These are phyloP conservation scores for Noctua comes DNA, from an alignment of 2,888 invertebrate species.

Conservation along the genomic window DNA sequence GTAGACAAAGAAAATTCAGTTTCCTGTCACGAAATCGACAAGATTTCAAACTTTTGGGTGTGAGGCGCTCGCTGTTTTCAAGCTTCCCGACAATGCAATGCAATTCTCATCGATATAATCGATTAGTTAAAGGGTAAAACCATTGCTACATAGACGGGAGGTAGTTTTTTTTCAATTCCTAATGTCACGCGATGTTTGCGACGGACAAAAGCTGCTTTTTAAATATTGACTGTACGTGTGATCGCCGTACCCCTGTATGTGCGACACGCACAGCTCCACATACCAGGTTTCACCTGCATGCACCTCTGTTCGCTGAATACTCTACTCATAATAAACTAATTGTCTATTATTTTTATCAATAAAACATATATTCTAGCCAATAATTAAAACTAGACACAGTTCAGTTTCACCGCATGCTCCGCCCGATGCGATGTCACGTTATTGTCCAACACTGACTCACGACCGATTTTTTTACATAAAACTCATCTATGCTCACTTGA, in stretches of 20 bases:
- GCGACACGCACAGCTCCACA: slow-evolving; percentile 49
- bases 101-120: slow-evolving; percentile 30
- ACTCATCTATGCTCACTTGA: slow-evolving; percentile 30
- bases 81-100: slow-evolving; percentile 9
- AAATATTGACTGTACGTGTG: slow-evolving; percentile 59
- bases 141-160: slow-evolving; percentile 28
- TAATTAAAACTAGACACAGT: slow-evolving; percentile 46
- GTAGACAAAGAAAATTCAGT: slow-evolving; percentile 27
- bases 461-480: slow-evolving; percentile 44
- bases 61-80: slow-evolving; percentile 1
- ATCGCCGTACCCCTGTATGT: slow-evolving; percentile 37
- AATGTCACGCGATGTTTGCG: slow-evolving; percentile 59
- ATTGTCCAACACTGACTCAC: slow-evolving; percentile 52
- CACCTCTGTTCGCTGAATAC: slow-evolving; percentile 26
- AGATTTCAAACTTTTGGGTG: slow-evolving; percentile 19
- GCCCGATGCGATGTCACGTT: slow-evolving; percentile 48
- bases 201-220: slow-evolving; percentile 56
- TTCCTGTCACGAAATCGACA: neutral
- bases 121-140: slow-evolving; percentile 46
- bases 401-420: slow-evolving; percentile 46
- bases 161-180: slow-evolving; percentile 51
- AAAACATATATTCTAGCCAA: slow-evolving; percentile 7
- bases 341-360: slow-evolving; percentile 24
- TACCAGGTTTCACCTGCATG: slow-evolving; percentile 55
- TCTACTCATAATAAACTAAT: slow-evolving; percentile 27